A percentile compares a stretch with the other conserved stretches of the same genome.
Conservation (phyloP, 2,888 invertebrate genomes). For the Cephus spinipes region DNA sequence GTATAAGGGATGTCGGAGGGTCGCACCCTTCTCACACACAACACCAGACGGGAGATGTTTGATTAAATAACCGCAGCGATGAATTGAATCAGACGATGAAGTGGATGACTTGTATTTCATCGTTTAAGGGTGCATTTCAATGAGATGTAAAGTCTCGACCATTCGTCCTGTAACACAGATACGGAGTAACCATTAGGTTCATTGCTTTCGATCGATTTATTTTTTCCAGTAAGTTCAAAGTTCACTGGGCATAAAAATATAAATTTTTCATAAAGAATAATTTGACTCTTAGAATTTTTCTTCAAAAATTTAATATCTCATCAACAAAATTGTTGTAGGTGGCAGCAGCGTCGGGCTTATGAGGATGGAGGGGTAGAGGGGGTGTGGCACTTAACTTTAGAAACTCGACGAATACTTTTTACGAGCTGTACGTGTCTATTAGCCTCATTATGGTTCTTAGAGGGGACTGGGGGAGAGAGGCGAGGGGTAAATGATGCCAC, state of each 20-base stretch:
- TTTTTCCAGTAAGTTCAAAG: background rate
- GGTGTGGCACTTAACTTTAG: conserved; percentile 44
- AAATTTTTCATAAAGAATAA: background rate
- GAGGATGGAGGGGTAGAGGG: background rate
- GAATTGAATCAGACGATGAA: conserved; percentile 65
- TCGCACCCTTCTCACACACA: conserved; percentile 38
- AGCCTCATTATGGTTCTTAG: conserved; percentile 49
- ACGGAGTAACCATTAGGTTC: background rate
- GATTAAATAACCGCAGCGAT: conserved; percentile 66
- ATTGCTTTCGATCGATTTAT: background rate
- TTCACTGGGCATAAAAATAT: background rate
- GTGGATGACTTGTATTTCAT: conserved; percentile 61
- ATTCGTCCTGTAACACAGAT: background rate
- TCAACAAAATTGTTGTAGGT: background rate
- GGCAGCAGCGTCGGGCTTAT: background rate
- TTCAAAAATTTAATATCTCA: background rate
- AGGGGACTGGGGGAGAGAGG: conserved; percentile 27
- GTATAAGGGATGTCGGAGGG: conserved; percentile 27
- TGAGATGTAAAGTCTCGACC: background rate
- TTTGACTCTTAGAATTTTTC: background rate
- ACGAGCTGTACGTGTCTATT: conserved; percentile 63
- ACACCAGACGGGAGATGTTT: conserved; percentile 53
- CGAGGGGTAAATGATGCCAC: conserved; percentile 45
- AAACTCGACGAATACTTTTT: conserved; percentile 52
- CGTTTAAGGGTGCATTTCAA: conserved; percentile 35